These are phyloP conservation scores for Eptatretus atami DNA, from an alignment of 2,797 vertebrate genomes.

Conservation along the genomic window DNA sequence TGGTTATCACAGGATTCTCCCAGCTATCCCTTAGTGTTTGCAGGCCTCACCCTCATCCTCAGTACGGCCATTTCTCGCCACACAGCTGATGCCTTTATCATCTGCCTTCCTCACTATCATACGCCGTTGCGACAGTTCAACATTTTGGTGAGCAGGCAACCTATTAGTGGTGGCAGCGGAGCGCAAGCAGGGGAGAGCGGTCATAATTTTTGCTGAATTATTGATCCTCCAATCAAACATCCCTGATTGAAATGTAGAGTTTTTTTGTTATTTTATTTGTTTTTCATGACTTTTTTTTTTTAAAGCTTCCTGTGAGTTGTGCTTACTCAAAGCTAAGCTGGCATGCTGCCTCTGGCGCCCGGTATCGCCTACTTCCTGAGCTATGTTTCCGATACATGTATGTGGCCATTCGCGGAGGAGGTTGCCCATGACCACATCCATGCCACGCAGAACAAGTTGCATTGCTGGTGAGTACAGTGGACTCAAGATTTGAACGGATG, in stretches of 20 bases:
- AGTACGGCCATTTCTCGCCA: constrained; percentile 56
- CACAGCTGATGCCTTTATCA: constrained; percentile 76
- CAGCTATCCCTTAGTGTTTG: constrained; percentile 86
- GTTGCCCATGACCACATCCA: constrained; percentile 89
- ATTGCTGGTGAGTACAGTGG: constrained; percentile 37
- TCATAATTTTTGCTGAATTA: no score
- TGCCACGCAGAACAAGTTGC: constrained; percentile 82
- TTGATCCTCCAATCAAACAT: no score
- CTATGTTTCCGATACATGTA: constrained; percentile 95
- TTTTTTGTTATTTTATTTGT: no score
- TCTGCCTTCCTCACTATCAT: constrained; percentile 80
- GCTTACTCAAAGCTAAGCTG: constrained; percentile 77
- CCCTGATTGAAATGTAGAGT: no score
- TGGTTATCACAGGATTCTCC: constrained; percentile 92
- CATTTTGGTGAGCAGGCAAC: constrained; percentile 70
- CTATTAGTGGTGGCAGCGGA: constrained; percentile 77
- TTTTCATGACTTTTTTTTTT: background rate
- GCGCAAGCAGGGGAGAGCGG: constrained; percentile 66
- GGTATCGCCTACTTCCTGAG: constrained; percentile 94
- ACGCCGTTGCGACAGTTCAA: constrained; percentile 74
- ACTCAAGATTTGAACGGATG: no score
- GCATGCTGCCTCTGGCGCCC: constrained; percentile 64
- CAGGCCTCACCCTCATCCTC: constrained; percentile 55
- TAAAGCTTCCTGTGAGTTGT: constrained; percentile 72
- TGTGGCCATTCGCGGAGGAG: constrained; percentile 67